Base-by-base conservation (phyloP, 2,113 vertebrate genomes). In the Jaculus jaculus region DNA sequence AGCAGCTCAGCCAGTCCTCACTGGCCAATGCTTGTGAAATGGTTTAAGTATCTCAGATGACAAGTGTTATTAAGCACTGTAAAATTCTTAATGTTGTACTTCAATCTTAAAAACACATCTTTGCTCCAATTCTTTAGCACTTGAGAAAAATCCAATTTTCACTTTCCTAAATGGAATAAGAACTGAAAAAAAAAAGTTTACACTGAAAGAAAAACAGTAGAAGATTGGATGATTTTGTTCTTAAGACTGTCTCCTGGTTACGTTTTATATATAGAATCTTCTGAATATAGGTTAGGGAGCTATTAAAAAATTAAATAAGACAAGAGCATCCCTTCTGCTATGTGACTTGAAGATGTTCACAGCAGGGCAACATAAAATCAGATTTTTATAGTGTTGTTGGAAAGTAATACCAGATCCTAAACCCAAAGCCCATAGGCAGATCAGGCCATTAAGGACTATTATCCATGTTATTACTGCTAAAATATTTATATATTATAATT, bases 401-500 rank as follows among this genome's bases (percentile, higher is more conserved):
- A 95, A 95, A 84, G 91, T 86, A 86, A 92, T 78, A 30, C 58
- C 54, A 75, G 71, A 74, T 23, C 60, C 68, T 84, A 24, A 92
- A 95, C 58, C 74, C 91, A 84, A 89, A 94, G 51, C 81, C 81
- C 74, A 90, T 34, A 66, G 87, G 92, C 90, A 95, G 39, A 95
- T 87, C 12, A 79, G 77, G 63, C 72, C 81, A 93, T 96, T 95
- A 91, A 96, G 81, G 89, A 87, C 89, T 85, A 95, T 95, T 95
- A 96, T 68, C 91, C 93, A 91, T 84, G 85, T 96, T 96, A 95
- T 96, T 89, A 95, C 95, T 95, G 91, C 81, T 97, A 96, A 96
- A 96, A 96, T 96, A 96, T 97, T 97, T 96, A 96, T 96, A 78
- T 95, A 78, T 84, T 92, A 94, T 92, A 94, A 95, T 95, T 96